Evolutionary conservation across 2,797 vertebrate species (phyloP), one percentile per base, ranked within the genome.

Genomic region (Enteromius trimaculatus): DNA sequence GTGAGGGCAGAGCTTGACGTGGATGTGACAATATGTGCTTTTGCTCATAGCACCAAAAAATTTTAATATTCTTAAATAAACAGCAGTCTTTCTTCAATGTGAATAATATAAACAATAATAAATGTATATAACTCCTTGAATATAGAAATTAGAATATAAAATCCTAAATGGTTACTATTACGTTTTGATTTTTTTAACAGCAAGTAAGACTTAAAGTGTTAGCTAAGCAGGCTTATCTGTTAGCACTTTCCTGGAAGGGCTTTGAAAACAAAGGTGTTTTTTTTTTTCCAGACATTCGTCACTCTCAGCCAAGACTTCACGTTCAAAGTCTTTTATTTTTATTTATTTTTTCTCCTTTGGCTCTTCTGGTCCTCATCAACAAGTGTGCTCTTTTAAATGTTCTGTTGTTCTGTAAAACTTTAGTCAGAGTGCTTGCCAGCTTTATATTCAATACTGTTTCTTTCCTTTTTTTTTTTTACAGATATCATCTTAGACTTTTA

Each of bases 401-500:
- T 29, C 5, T 31, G 60, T 62, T 29, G 26, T 62, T 62, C 6
- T 31, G 60, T 29, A 17, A 31, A 31, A 64, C 26, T 31, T 31
- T 64, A 1, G 60, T 64, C 14, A 64, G 29, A 31, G 14, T 64
- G 6, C 14, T 64, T 31, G 60, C 6, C 60, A 64, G 8, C 60
- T 64, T 47, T 60, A 23, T 11, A 11, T 49, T 49, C 13, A 23
- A 26, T 4, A 49, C 53, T 49, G 58, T 16, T 34, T 37, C 47
- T 55, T 55, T 66, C n/a, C 26, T 42, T 21, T 31, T 62, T 16
- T 39, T 53, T 58, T 79, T 49, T 55, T 51, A 39, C 81, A 80
- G 65, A 82, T 85, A 31, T 77, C 7, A 71, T 83, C 70, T 76
- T 5, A 66, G 39, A 65, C 31, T 80, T 77, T 58, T 72, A 66